Evolutionary conservation across 2,888 invertebrate genomes (phyloP).

Genomic region (Pardosa pseudoannulata): DNA sequence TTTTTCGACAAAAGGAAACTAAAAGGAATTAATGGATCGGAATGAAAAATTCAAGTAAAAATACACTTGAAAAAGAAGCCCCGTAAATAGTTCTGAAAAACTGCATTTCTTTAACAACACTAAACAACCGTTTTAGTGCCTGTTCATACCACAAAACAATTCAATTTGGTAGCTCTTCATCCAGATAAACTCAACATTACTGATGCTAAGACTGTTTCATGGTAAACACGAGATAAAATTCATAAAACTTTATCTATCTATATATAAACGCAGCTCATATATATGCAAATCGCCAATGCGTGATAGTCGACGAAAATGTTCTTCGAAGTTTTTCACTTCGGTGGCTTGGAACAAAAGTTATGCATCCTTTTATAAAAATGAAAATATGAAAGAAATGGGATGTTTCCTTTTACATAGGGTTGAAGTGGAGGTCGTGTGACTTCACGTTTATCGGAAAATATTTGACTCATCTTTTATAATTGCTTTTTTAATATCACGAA

Average conservation of each 20-base stretch:
- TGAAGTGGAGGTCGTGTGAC: background rate
- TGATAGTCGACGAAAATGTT: conserved; percentile 20
- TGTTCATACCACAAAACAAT: background rate
- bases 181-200: conserved; percentile 20
- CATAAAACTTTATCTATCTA: background rate
- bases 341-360: background rate
- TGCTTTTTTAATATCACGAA: too few species aligned
- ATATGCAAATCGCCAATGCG: conserved; percentile 19
- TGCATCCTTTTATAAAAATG: background rate
- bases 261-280: background rate
- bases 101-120: conserved; percentile 18
- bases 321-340: conserved; percentile 4
- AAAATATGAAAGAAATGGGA: background rate
- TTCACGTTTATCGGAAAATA: background rate
- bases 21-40: too few species aligned
- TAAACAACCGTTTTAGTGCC: conserved; percentile 23
- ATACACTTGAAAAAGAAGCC: too few species aligned
- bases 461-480: background rate
- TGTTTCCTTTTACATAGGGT: background rate
- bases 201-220: conserved; percentile 12
- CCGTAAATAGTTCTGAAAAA: too few species aligned
- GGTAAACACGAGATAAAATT: conserved; percentile 1
- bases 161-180: conserved; percentile 14
- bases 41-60: too few species aligned
- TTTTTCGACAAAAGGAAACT: too few species aligned